phyloP scores from a whole-genome alignment of 30 jellyfish, hydroid and myxozoan species.

The Turritopsis dohrnii region DNA sequence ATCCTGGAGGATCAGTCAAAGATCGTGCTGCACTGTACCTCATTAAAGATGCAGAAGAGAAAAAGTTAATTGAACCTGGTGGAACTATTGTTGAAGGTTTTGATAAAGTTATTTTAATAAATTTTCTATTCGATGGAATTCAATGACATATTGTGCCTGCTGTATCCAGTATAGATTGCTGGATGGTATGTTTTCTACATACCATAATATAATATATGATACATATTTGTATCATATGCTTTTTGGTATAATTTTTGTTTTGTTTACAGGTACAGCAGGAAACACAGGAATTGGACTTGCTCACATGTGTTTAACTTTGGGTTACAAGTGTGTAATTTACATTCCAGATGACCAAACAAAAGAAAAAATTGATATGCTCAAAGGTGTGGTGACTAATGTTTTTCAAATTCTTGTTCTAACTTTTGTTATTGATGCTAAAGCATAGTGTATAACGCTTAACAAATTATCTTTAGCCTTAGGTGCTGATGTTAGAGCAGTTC shows the following conservation, averaged over 20 bases:
- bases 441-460: too few species aligned
- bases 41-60: conserved; percentile 69
- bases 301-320: conserved; percentile 78
- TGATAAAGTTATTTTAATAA: too few species aligned
- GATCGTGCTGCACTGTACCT: conserved; percentile 84
- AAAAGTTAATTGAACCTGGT: conserved; percentile 63
- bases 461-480: conserved; percentile 44
- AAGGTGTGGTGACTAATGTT: conserved; percentile 15
- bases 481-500: conserved; percentile 95
- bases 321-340: conserved; percentile 73
- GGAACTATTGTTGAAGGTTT: conserved; percentile 81
- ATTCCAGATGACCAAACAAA: conserved; percentile 85
- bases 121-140: too few species aligned
- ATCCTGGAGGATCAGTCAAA: conserved; percentile 94
- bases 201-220: too few species aligned
- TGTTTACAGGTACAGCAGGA: conserved; percentile 67
- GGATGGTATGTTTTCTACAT: too few species aligned
- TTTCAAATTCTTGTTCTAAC: too few species aligned
- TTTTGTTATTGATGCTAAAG: too few species aligned
- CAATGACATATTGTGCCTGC: too few species aligned
- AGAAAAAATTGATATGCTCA: conserved; percentile 74
- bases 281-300: conserved; percentile 94
- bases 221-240: too few species aligned
- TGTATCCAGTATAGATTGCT: too few species aligned
- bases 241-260: background rate